Evolutionary conservation across 2,888 invertebrate species (phyloP).

Genomic region (Cinara cedri): DNA sequence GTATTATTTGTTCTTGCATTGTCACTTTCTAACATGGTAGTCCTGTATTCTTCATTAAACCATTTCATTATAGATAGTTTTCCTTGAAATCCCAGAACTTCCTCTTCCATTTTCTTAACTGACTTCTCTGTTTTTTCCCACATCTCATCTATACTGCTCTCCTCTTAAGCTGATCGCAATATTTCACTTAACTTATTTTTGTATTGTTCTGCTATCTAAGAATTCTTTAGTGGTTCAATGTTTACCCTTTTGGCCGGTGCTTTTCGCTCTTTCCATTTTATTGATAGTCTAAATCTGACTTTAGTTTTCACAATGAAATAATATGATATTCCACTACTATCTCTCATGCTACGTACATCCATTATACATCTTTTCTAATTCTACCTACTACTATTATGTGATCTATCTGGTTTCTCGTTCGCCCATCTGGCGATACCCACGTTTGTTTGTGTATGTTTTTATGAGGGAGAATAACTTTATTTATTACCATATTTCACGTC

Average conservation of each 20-base stretch:
- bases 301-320: slow-evolving; percentile 20
- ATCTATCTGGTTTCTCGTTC: slow-evolving; percentile 1
- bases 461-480: slow-evolving; percentile 10
- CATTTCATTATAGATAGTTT: not conserved
- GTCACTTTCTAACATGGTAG: not conserved
- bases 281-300: slow-evolving; percentile 6
- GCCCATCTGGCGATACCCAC: slow-evolving; percentile 4
- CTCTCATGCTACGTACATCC: slow-evolving; percentile 23
- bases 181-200: not conserved
- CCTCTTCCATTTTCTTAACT: not conserved
- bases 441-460: slow-evolving; percentile 22
- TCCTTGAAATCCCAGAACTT: slow-evolving; percentile 10
- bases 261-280: slow-evolving; percentile 14
- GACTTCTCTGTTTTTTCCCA: not conserved
- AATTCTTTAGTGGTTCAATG: not conserved
- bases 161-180: not conserved
- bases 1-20: slow-evolving; percentile 9
- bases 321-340: slow-evolving; percentile 17
- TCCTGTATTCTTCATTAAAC: not conserved
- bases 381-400: not conserved
- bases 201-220: not conserved
- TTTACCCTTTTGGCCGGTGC: slow-evolving; percentile 2
- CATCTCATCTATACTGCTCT: not conserved
- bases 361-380: slow-evolving; percentile 14
- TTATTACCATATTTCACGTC: slow-evolving; percentile 18